A percentile compares a stretch with the other conserved stretches of the same genome.
phyloP scores from a whole-genome alignment of 2,888 invertebrate species.

The Trypoxylon attenuatum region DNA sequence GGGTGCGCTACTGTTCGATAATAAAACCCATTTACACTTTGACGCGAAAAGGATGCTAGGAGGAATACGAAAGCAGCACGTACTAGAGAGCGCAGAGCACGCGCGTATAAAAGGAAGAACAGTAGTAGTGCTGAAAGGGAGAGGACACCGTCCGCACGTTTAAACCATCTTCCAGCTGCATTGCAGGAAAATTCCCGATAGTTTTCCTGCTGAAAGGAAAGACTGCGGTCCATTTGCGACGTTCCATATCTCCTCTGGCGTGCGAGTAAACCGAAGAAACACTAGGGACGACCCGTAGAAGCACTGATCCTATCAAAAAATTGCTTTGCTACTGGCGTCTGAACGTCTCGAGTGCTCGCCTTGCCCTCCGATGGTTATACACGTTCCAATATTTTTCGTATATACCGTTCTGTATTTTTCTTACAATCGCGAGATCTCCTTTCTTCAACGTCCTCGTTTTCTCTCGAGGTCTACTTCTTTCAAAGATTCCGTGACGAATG shows the following conservation, averaged over 20 bases:
- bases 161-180: conserved; percentile 31
- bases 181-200: conserved; percentile 46
- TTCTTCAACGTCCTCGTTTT: background rate
- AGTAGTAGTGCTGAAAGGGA: background rate
- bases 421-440: conserved; percentile 28
- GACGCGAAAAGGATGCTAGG: conserved; percentile 1
- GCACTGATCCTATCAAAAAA: conserved; percentile 68
- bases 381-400: conserved; percentile 44
- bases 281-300: conserved; percentile 37
- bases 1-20: background rate
- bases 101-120: background rate
- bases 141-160: conserved; percentile 9
- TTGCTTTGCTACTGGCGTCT: conserved; percentile 65
- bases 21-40: conserved; percentile 34
- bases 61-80: background rate
- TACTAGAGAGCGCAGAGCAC: conserved; percentile 4
- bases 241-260: conserved; percentile 45
- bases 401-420: conserved; percentile 32
- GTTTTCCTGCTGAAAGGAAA: conserved; percentile 34
- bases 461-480: background rate
- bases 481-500: background rate
- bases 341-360: conserved; percentile 42
- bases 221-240: conserved; percentile 49
- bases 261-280: conserved; percentile 53
- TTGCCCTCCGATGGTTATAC: conserved; percentile 32